phyloP scores from a whole-genome alignment of 1,140 invertebrate species.

The Lepeophtheirus salmonis region DNA sequence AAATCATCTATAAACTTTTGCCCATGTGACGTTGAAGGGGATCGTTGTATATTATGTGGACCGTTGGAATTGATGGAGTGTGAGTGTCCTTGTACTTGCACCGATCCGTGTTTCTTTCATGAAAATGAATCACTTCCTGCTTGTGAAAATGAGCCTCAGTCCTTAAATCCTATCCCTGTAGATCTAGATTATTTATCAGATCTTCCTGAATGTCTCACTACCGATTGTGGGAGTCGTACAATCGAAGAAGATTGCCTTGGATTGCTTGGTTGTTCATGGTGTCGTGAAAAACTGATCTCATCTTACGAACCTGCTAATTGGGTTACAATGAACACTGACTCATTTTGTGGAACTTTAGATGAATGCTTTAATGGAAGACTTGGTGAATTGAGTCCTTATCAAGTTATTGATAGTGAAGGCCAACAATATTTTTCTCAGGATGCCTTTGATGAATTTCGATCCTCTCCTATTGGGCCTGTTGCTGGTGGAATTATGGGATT shows the following conservation, averaged over 20 bases:
- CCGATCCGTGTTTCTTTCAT: background rate
- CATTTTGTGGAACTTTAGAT: constrained; percentile 57
- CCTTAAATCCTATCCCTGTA: background rate
- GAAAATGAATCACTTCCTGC: background rate
- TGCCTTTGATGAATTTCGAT: constrained; percentile 30
- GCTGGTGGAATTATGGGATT: constrained; percentile 41
- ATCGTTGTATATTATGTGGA: constrained; percentile 73
- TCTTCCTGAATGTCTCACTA: constrained; percentile 23
- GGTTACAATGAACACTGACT: constrained; percentile 31
- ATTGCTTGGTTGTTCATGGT: constrained; percentile 75
- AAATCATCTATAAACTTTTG: constrained; percentile 19
- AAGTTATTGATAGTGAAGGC: background rate
- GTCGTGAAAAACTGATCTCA: constrained; percentile 52
- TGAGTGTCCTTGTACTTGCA: constrained; percentile 57
- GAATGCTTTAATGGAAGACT: constrained; percentile 67
- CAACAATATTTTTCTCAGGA: constrained; percentile 20
- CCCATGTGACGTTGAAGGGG: constrained; percentile 39
- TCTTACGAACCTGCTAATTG: constrained; percentile 26
- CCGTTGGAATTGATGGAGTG: constrained; percentile 84
- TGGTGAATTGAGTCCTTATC: constrained; percentile 56
- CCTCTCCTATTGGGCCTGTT: constrained; percentile 40
- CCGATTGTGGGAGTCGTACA: constrained; percentile 26
- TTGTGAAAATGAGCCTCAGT: background rate
- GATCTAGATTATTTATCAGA: constrained; percentile 4
- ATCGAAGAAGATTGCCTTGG: constrained; percentile 48